A percentile compares a stretch with the other conserved stretches of the same genome.
phyloP scores from a whole-genome alignment of 2,113 vertebrate genomes.

The Salvelinus namaycush region DNA sequence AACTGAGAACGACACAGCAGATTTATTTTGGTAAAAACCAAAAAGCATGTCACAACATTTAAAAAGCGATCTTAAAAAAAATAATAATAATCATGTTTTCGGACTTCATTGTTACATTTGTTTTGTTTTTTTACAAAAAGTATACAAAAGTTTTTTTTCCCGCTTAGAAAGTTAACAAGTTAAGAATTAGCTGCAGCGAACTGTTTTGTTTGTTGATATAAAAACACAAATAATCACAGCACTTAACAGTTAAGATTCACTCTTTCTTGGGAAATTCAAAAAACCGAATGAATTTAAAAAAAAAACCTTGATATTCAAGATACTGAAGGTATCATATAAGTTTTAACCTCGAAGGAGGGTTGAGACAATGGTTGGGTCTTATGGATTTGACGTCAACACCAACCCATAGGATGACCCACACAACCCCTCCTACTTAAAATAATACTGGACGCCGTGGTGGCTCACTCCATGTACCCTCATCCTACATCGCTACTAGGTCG shows the following conservation, averaged over 20 bases:
- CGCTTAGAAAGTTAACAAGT: slow-evolving; percentile 43
- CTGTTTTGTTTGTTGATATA: slow-evolving; percentile 62
- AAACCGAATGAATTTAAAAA: slow-evolving; percentile 15
- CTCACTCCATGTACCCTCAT: slow-evolving; percentile 53
- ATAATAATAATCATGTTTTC: slow-evolving; percentile 25
- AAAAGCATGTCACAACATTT: slow-evolving; percentile 48
- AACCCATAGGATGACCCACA: slow-evolving; percentile 29
- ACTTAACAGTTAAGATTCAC: slow-evolving; percentile 69
- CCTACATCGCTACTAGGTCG: slow-evolving; percentile 46
- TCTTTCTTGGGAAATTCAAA: slow-evolving; percentile 36
- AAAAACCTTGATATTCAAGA: slow-evolving; percentile 57
- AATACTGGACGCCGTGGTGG: slow-evolving; percentile 67
- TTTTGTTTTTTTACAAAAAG: slow-evolving; percentile 54
- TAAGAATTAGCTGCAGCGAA: slow-evolving; percentile 58
- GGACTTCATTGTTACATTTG: slow-evolving; percentile 26
- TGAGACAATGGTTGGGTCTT: slow-evolving; percentile 32
- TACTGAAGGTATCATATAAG: slow-evolving; percentile 62
- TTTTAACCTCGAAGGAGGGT: slow-evolving; percentile 41
- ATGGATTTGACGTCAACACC: too few species aligned
- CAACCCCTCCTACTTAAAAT: slow-evolving; percentile 39
- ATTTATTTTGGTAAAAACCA: slow-evolving; percentile 52
- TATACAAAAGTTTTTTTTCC: slow-evolving; percentile 38
- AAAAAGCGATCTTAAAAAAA: slow-evolving; percentile 47
- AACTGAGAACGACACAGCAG: slow-evolving; percentile 67
- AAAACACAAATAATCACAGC: slow-evolving; percentile 71